Conservation (phyloP, 2,888 invertebrate genomes). For the Xylophagus ater region DNA sequence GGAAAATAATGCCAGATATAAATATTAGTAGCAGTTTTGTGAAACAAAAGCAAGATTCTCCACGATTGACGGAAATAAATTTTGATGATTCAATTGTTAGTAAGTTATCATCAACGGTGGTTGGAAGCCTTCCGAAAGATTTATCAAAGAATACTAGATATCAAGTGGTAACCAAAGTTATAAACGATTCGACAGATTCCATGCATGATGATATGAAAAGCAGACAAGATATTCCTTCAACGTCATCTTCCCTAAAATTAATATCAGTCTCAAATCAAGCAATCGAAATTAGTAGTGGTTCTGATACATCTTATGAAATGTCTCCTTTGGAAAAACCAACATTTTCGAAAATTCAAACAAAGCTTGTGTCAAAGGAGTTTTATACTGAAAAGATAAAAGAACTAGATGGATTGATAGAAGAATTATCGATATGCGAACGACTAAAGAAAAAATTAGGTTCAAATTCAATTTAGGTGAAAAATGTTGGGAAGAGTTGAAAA, state of each 20-base stretch:
- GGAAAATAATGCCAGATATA: neutral
- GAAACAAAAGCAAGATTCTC: neutral
- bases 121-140: neutral
- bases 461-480: slow-evolving; percentile 48
- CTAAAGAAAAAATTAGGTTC: slow-evolving; percentile 26
- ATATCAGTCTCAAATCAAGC: neutral
- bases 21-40: neutral
- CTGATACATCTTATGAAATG: neutral
- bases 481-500: slow-evolving; percentile 42
- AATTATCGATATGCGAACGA: slow-evolving; percentile 35
- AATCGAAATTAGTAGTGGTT: slow-evolving; percentile 7
- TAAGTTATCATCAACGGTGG: slow-evolving; percentile 4
- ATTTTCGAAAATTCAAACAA: slow-evolving; percentile 23
- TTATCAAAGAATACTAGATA: neutral
- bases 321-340: neutral
- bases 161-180: too few relatives aligned
- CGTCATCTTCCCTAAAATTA: neutral
- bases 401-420: slow-evolving; percentile 38
- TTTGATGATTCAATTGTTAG: slow-evolving; percentile 4
- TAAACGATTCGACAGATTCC: neutral
- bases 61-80: neutral
- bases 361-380: slow-evolving; percentile 26
- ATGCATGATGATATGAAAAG: neutral
- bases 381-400: slow-evolving; percentile 41
- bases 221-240: neutral